phyloP scores from a whole-genome alignment of 2,113 vertebrate genomes.

The Coryphaenoides rupestris region DNA sequence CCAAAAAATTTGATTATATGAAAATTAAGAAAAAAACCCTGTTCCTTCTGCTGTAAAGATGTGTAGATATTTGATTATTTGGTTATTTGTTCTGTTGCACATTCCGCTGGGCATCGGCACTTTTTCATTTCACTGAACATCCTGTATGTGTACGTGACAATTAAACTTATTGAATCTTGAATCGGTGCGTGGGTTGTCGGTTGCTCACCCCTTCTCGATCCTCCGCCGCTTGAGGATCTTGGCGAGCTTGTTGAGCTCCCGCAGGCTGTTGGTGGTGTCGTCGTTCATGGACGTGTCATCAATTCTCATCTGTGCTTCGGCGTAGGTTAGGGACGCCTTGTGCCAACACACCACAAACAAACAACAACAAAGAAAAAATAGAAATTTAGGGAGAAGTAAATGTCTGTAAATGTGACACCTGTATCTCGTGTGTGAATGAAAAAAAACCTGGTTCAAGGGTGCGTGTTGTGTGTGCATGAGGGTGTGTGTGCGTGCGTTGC shows the following conservation, averaged over 20 bases:
- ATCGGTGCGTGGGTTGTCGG: no score
- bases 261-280: slow-evolving; percentile 82
- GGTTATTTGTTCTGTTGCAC: no score
- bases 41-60: no score
- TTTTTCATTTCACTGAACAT: no score
- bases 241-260: slow-evolving; percentile 88
- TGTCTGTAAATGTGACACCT: no score
- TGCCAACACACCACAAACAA: background rate
- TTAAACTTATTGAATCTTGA: no score
- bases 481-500: background rate
- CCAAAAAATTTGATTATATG: no score
- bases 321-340: slow-evolving; percentile 95
- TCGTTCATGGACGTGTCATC: slow-evolving; percentile 87
- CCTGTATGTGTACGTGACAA: no score
- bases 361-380: background rate
- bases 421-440: background rate
- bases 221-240: slow-evolving; percentile 88
- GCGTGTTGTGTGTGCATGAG: no score
- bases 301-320: slow-evolving; percentile 96
- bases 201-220: slow-evolving; percentile 87
- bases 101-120: no score
- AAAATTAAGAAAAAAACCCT: no score
- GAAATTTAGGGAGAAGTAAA: background rate
- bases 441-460: background rate
- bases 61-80: no score